Conservation (phyloP, 2,113 vertebrate genomes). For the Phaethornis superciliosus region DNA sequence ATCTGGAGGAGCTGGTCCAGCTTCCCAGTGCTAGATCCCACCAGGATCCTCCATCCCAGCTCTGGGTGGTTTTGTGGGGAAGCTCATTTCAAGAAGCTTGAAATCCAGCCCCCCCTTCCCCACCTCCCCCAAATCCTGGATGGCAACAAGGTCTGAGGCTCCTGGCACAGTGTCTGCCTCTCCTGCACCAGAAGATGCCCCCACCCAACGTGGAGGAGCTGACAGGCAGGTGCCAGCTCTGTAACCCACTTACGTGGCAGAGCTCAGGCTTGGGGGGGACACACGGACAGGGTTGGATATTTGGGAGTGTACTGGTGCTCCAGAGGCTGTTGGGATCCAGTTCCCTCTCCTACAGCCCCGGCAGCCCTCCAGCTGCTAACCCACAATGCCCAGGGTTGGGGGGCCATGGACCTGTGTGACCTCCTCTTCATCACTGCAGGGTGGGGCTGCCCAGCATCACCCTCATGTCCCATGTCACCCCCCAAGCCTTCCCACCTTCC, state of each 20-base stretch:
- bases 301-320: background rate
- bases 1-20: accelerated
- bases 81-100: background rate
- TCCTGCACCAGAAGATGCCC: background rate
- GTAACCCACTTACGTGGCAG: background rate
- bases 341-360: background rate
- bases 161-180: background rate
- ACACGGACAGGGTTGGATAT: background rate
- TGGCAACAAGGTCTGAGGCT: background rate
- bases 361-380: background rate
- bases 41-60: accelerated
- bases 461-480: accelerated
- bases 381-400: background rate
- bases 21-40: background rate
- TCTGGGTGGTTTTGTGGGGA: background rate
- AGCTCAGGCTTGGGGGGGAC: accelerated
- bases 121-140: background rate
- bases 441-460: background rate
- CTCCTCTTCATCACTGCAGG: accelerated
- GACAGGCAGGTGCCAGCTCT: background rate
- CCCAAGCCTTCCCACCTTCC: too few species aligned
- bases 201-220: background rate
- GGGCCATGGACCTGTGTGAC: background rate
- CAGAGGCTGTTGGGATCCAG: accelerated
- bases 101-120: background rate